Base-by-base conservation (phyloP, 2,113 vertebrate species). In the Micronisus gabar region DNA sequence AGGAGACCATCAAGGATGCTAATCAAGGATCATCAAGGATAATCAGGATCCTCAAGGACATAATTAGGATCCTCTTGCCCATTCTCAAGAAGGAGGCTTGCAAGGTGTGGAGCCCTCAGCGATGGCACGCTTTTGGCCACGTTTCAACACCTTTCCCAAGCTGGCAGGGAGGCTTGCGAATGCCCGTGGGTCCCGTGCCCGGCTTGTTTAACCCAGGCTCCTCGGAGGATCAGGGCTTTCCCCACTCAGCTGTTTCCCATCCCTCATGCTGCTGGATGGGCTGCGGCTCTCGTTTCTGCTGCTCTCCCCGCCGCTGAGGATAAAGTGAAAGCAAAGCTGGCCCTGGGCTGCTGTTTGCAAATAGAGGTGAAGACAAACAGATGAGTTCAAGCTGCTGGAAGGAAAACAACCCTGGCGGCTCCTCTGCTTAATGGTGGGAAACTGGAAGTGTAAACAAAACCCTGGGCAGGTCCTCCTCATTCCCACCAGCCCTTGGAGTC, bases 371-470 rank as follows among this genome's bases (percentile, higher is more conserved):
- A 97, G 90, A 94, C 91, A 97, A 97, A 97, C 97, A 96, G 92
- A 96, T 97, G 96, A 97, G 80, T 95, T 92, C 95, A 95, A 85
- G 96, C 98, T 97, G 97, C 95, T 96, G 95, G 91, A 95, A 97
- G 81, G 88, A 96, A 97, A 97, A 97, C 95, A 97, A 96, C 66
- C 66, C 92, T 81, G 66, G 68, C 63, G 71, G 92, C 82, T 95
- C 73, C 86, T 93, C 94, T 84, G 66, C 84, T 97, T 97, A 92
- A 97, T 96, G 97, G 96, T 97, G 97, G 98, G 98, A 97, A 98
- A 95, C 87, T 93, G 90, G 78, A 90, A 97, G 94, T 86, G 95
- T 98, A 98, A 98, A 98, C 97, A 98, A 97, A 97, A 91, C 86
- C 85, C 85, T 79, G 92, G 80, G 87, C 89, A 83, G 76, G 92